These are phyloP conservation scores for Phaethornis superciliosus DNA, from an alignment of 2,113 vertebrate genomes.

Conservation along the genomic window DNA sequence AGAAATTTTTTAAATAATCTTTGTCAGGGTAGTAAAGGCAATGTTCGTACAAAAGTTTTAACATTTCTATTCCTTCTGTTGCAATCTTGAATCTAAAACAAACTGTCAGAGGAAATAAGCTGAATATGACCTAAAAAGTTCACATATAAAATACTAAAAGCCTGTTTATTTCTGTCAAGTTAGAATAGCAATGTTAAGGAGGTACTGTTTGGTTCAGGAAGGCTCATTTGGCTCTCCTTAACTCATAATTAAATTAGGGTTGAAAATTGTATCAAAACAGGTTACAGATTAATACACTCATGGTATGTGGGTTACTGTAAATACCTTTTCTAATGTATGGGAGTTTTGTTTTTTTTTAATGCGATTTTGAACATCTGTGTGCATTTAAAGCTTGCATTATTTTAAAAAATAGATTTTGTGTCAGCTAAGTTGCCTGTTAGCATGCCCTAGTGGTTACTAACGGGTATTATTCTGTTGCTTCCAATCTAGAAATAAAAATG, in stretches of 20 bases:
- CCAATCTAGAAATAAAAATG: background rate
- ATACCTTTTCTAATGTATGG: background rate
- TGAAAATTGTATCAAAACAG: background rate
- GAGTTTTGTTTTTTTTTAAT: background rate
- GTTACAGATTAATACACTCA: background rate
- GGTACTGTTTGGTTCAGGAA: background rate
- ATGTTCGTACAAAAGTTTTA: background rate
- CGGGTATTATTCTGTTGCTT: background rate
- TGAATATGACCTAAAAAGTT: background rate
- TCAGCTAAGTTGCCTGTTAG: constrained; percentile 63
- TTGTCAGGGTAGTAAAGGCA: background rate
- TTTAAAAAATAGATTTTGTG: background rate
- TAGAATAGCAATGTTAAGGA: background rate
- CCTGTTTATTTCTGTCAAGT: background rate
- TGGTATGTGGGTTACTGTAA: background rate
- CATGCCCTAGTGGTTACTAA: constrained; percentile 76
- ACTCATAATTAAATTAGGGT: background rate
- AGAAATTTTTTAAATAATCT: background rate
- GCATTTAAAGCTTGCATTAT: background rate
- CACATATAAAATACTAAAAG: background rate
- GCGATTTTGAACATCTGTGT: background rate
- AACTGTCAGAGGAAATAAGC: background rate
- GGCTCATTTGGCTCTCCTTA: background rate
- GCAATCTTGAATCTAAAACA: background rate
- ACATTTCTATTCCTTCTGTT: background rate